Base-by-base conservation (phyloP, 1,140 invertebrate species). In the Lineus longissimus region DNA sequence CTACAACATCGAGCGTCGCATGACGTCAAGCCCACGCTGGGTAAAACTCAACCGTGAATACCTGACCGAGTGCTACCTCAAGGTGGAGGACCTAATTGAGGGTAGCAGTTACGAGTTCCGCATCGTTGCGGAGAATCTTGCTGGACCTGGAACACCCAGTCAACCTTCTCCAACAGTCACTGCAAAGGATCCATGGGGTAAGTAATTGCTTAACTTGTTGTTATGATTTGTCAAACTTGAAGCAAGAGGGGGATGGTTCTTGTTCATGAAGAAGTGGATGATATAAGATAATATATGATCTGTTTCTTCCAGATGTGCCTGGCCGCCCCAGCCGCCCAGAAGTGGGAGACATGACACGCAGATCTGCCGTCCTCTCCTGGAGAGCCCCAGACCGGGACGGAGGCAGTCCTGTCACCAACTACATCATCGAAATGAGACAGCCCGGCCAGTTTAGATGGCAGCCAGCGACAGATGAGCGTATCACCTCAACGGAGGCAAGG, bases 121-220 rank as follows among this genome's bases (percentile, higher is more conserved):
- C 57, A 94, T 99, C 0, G 89, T 93, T 85, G 96, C 96, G 59
- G 93, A 97, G 80, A 99, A 99, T 83, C 90, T 94, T 73, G 94
- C 96, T 75, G 96, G 96, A 45, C 87, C 90, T 45, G 95, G 94
- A 17, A 94, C 98, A 71, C 93, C 95, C n/a, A 96, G 76, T 13
- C 73, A 72, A 22, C 63, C 75, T 9, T 73, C 79, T 9, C 76
- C 76, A 61, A 67, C 63, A 17, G 67, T 78, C 40, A 91, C 92
- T 74, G 93, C 96, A 67, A 88, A 92, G 59, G 95, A 97, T 86
- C 94, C 94, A 47, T 73, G 68, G 57, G 72, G 76, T 77, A 68
- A 61, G 64, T 61, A 76, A 89, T 93, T 6, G 23, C 19, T 23
- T 55, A 19, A 22, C 22, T 4, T 27, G 25, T 17, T 33, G 1